Base-by-base conservation (phyloP, 2,797 vertebrate species). In the Danio choprae region DNA sequence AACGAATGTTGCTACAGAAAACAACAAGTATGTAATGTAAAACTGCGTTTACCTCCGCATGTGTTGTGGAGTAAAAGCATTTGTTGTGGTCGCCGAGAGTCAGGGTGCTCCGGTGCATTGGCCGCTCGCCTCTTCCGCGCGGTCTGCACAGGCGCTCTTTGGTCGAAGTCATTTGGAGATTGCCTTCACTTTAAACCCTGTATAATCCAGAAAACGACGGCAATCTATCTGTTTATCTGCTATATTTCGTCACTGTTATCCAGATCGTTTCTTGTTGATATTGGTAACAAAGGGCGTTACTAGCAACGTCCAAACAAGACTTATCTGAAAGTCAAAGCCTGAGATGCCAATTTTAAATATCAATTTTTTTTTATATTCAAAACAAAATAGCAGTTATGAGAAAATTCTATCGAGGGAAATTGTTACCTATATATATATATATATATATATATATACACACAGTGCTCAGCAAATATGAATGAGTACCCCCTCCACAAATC, bases 81-180 rank as follows among this genome's bases (percentile, higher is more conserved):
- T 78, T 58, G 1, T 68, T 60, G 43, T 63, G 71, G 59, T 86
- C 82, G 13, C 83, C 84, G 4, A 90, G 50, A 59, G 8, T 72
- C 8, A 91, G n/a, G 6, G 82, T 89, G 58, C 84, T 89, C 67
- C 80, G 77, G 69, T 90, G 89, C 81, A 90, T 69, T 9, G 53
- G 36, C n/a, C 81, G 83, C 13, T 58, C 51, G 18, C 38, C 44
- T 9, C 51, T 84, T 4, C 0, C 22, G 36, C 40, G 69, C 22
- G 1, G 16, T 20, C 4, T 77, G 6, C 22, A 7, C 3, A 48
- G 6, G 40, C 44, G 22, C 18, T 51, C 60, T 51, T 60, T 36
- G 38, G 36, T 16, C 11, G 55, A 59, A 13, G 55, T 6, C 81
- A 83, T 83, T 16, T 12, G 51, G 5, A 16, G 20, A 67, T 38